These are phyloP conservation scores for Meloidogyne chitwoodi DNA, from an alignment of 1,140 invertebrate species.

Conservation along the genomic window DNA sequence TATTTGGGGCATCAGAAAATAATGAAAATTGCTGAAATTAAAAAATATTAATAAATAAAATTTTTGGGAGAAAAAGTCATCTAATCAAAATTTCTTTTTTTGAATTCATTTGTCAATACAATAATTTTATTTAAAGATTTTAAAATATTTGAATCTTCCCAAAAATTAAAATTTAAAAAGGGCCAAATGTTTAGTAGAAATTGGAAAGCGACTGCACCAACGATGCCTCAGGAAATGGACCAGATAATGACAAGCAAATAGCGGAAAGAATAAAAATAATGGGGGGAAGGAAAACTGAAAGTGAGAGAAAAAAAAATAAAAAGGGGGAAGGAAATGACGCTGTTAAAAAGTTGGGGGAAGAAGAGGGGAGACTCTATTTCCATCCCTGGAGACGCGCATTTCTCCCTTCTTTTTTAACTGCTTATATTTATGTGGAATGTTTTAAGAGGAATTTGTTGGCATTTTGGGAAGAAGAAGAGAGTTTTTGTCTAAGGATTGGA, in stretches of 20 bases:
- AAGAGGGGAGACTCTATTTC: too few species aligned
- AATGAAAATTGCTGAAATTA: background rate
- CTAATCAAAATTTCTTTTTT: background rate
- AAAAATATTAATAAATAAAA: background rate
- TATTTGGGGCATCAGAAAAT: background rate
- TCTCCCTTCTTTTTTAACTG: background rate
- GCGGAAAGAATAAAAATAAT: slow-evolving; percentile 5
- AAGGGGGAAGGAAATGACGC: background rate
- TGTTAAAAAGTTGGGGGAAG: background rate
- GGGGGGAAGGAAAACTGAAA: background rate
- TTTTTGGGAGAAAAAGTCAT: background rate
- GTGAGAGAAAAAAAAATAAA: background rate
- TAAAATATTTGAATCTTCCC: background rate
- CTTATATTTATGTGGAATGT: background rate
- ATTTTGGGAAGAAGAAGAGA: background rate
- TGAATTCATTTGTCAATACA: too few species aligned
- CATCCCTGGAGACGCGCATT: background rate
- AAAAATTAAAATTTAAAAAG: background rate
- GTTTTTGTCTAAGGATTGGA: background rate
- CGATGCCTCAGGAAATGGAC: background rate
- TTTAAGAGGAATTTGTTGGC: background rate
- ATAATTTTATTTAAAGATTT: background rate
- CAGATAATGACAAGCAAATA: slow-evolving; percentile 25
- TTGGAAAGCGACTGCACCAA: background rate
- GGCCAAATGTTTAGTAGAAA: background rate